These are phyloP conservation scores for Oxycera nigricornis DNA, from an alignment of 2,888 invertebrate genomes.

Conservation along the genomic window DNA sequence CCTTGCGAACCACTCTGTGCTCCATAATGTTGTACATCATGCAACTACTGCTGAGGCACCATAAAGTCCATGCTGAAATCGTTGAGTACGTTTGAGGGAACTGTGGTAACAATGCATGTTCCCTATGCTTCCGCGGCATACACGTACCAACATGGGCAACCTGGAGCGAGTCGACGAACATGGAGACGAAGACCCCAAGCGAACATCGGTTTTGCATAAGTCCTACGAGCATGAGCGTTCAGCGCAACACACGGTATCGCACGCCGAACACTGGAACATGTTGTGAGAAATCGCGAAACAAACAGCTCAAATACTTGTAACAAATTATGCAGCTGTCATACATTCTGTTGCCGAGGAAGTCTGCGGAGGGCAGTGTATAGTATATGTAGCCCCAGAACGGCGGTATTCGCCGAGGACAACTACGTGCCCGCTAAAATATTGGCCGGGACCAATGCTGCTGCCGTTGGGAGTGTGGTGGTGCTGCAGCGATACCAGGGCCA, in stretches of 20 bases:
- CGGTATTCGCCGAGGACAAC: not conserved
- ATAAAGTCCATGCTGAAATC: not conserved
- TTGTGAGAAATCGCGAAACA: slow-evolving; percentile 40
- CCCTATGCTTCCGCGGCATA: not conserved
- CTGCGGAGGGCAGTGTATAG: too few species aligned
- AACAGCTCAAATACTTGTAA: slow-evolving; percentile 43
- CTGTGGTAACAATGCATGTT: slow-evolving; percentile 19
- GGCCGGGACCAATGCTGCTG: not conserved
- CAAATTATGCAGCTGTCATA: slow-evolving; percentile 48
- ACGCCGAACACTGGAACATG: slow-evolving; percentile 32
- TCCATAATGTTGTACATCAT: not conserved
- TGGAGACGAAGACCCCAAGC: slow-evolving; percentile 4
- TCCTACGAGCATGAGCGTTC: slow-evolving; percentile 39
- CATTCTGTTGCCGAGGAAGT: slow-evolving; percentile 35
- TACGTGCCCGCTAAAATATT: slow-evolving; percentile 28
- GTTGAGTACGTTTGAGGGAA: not conserved
- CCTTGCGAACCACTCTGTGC: not conserved
- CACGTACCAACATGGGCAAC: slow-evolving; percentile 25
- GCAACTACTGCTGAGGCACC: not conserved
- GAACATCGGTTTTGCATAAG: slow-evolving; percentile 46
- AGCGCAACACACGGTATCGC: slow-evolving; percentile 44
- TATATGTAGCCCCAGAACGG: not conserved
- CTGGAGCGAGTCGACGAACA: slow-evolving; percentile 19
- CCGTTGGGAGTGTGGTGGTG: not conserved
- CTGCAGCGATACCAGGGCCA: not conserved